Conservation (phyloP, 2,888 invertebrate genomes). For the Actias luna region DNA sequence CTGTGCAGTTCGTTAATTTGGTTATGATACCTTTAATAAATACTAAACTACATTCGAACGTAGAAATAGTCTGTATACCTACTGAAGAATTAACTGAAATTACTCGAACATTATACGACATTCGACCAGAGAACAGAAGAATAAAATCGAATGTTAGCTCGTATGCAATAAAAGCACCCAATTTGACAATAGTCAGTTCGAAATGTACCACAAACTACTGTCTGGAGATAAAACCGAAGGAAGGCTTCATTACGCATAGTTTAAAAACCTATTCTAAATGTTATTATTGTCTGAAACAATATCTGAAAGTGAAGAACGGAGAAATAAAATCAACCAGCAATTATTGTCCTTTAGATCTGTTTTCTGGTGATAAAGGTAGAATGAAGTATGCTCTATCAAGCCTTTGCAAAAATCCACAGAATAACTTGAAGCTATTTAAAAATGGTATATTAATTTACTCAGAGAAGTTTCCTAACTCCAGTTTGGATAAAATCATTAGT, state of each 20-base stretch:
- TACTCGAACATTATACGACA: slow-evolving; percentile 40
- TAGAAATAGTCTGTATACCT: slow-evolving; percentile 61
- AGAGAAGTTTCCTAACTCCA: slow-evolving; percentile 41
- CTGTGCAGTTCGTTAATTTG: slow-evolving; percentile 58
- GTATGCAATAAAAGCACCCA: slow-evolving; percentile 72
- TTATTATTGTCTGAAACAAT: slow-evolving; percentile 82
- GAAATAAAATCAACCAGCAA: slow-evolving; percentile 75
- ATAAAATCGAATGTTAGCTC: slow-evolving; percentile 64
- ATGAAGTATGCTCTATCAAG: slow-evolving; percentile 79
- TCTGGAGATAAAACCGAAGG: slow-evolving; percentile 86
- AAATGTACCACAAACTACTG: slow-evolving; percentile 65
- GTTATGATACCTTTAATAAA: slow-evolving; percentile 61
- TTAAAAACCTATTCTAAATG: slow-evolving; percentile 68
- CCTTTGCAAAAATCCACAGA: slow-evolving; percentile 82
- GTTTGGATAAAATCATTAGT: slow-evolving; percentile 42
- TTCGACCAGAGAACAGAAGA: slow-evolving; percentile 63
- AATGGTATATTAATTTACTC: slow-evolving; percentile 52
- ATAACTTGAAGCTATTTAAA: slow-evolving; percentile 84
- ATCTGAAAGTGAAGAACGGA: slow-evolving; percentile 75
- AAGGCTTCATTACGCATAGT: slow-evolving; percentile 78
- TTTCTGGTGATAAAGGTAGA: slow-evolving; percentile 81
- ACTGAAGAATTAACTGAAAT: slow-evolving; percentile 52
- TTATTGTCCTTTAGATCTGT: slow-evolving; percentile 88
- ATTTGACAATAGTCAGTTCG: slow-evolving; percentile 55
- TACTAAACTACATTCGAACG: slow-evolving; percentile 34